Evolutionary conservation across 2,797 vertebrate genomes (phyloP), one percentile per base, ranked within the genome.

Genomic region (Lagorchestes hirsutus): DNA sequence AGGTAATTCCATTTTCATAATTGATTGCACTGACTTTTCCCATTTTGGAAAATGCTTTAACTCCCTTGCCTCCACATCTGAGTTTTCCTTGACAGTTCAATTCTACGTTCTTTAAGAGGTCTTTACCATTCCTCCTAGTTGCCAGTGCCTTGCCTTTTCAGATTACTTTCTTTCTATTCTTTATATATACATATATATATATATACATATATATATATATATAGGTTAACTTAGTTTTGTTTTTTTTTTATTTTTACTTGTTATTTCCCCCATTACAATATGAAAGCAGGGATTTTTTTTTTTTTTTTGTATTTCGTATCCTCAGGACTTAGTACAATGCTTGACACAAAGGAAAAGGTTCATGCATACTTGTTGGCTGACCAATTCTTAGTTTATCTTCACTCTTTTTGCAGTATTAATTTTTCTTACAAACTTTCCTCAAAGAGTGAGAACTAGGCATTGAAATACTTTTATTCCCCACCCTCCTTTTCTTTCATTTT

Each of bases 391-490:
- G 74, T 87, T 93, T 67, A 90, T 90, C 56, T 28, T 96, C 95
- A 50, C 50, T 54, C 57, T 28, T 31, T 92, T 74, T 96, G 90
- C 82, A 54, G 29, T 46, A 54, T 95, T 52, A 56, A 10, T 92
- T 96, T 95, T 52, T 11, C 52, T 92, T 92, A 59, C 29, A 92
- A 94, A 87, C 4, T 92, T 95, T 95, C 94, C 90, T 93, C 91
- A 56, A 54, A 96, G 92, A 94, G 57, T 92, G 54, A 55, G 31
- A 92, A 82, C 59, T 87, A 95, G 92, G 46, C 50, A 54, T 16
- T 67, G 59, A 93, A 96, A 94, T 95, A 93, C 13, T 46, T 82
- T 46, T 82, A 46, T 24, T 67, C 16, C 31, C 29, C 28, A 55
- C 55, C 1, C 55, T 24, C n/a, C 6, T n/a, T 74, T 74, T 18